Base-by-base conservation (phyloP, 2,113 vertebrate genomes). In the Labeo rohita region DNA sequence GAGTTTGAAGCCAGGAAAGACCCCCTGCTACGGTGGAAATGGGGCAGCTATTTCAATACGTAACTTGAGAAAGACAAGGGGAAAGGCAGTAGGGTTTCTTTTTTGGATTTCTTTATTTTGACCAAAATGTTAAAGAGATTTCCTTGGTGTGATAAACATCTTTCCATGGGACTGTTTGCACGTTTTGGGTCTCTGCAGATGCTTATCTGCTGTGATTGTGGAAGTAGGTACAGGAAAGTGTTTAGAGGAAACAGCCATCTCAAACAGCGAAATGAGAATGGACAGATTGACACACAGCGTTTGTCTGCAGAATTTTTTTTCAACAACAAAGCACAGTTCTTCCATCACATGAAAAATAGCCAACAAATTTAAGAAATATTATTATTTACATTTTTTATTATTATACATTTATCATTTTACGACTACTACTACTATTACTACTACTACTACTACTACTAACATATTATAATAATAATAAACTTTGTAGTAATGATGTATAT, bases 1-100 rank as follows among this genome's bases (percentile, higher is more conserved):
- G 59, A 66, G 43, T 84, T 76, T 47, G 74, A 39, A 79, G 45
- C 47, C 54, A 75, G 75, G 80, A 73, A 70, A 84, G 61, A 87
- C 74, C 74, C 39, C 36, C 63, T 83, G 70, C 50, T 70, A 73
- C 10, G 63, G 39, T 70, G 52, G 80, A 86, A 72, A 86, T 28
- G 6, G n/a, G 45, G 66, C 13, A 39, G 85, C 81, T 81, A 75
- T 88, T 86, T 88, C 79, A 63, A 66, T 80, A 79, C 76, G 18
- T 23, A 50, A 50, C 83, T 50, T 54, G 39, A 50, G 28, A 75
- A 34, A 43, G 34, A 72, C n/a, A 34, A 59, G 13, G n/a, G 49
- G 2, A 36, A 47, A 50, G 16, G 77, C 54, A 65, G 36, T 6
- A 54, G 18, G 75, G 4, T 4, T 54, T 54, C 13, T 36, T 54